Conservation (phyloP, 2,888 invertebrate genomes). For the Drosophila pseudotakahashii region DNA sequence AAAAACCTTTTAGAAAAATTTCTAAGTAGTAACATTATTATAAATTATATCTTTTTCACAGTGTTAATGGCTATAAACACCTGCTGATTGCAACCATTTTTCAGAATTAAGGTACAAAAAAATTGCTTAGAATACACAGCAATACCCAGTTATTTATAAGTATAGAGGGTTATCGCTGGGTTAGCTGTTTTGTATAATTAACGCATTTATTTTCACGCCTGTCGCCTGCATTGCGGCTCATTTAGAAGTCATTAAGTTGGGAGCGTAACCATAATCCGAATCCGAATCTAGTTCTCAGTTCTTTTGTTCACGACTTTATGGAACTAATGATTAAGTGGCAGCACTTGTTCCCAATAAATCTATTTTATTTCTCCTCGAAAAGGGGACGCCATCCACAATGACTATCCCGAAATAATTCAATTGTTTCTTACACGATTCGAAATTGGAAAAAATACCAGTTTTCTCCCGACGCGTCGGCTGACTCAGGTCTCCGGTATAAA, state of each 20-base stretch:
- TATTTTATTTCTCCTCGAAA: background rate
- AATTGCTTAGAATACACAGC: constrained; percentile 1
- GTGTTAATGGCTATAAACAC: constrained; percentile 1
- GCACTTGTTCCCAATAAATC: constrained; percentile 40
- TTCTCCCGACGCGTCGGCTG: background rate
- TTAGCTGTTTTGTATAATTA: constrained; percentile 38
- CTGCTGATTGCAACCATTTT: constrained; percentile 12
- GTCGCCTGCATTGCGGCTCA: constrained; percentile 36
- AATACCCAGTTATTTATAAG: background rate
- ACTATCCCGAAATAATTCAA: background rate
- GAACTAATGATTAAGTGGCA: constrained; percentile 32
- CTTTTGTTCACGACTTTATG: constrained; percentile 5
- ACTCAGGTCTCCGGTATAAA: constrained; percentile 32
- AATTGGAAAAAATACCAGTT: constrained; percentile 15
- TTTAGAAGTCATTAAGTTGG: constrained; percentile 37
- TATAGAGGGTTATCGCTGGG: constrained; percentile 2
- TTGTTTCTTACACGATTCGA: constrained; percentile 7
- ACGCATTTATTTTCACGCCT: constrained; percentile 46
- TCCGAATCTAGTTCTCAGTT: background rate
- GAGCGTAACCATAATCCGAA: constrained; percentile 11
- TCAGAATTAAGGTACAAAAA: constrained; percentile 23
- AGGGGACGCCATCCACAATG: background rate
- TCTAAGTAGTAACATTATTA: too few species aligned
- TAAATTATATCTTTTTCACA: background rate
- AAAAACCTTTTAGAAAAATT: too few species aligned